Percentiles rank a stretch among this genome's conserved stretches.
These are phyloP conservation scores for Capitella teleta DNA, from an alignment of 1,140 invertebrate species.

Conservation along the genomic window DNA sequence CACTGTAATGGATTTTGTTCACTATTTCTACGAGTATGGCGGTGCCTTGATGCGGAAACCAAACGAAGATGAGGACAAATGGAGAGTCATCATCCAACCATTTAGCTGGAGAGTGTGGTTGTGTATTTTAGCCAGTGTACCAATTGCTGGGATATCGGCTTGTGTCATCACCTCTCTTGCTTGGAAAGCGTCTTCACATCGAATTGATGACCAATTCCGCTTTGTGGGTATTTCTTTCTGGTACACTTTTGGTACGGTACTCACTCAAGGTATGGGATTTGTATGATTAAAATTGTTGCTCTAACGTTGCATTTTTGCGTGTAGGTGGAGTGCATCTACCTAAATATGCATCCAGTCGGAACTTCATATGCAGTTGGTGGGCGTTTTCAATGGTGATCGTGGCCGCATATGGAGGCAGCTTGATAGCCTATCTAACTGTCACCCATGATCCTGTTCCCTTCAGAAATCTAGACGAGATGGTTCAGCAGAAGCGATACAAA, in stretches of 20 bases:
- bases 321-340: constrained; percentile 16
- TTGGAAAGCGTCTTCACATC: too few species aligned
- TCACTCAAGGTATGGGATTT: neutral
- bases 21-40: neutral
- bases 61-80: neutral
- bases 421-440: constrained; percentile 23
- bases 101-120: neutral
- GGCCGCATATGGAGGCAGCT: constrained; percentile 22
- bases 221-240: neutral
- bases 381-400: constrained; percentile 20
- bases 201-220: neutral
- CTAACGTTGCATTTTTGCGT: neutral
- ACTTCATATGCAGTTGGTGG: constrained; percentile 21
- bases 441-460: constrained; percentile 18
- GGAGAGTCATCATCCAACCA: neutral
- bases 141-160: neutral
- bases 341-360: constrained; percentile 15
- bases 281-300: neutral
- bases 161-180: neutral
- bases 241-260: neutral
- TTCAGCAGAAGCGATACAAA: constrained; percentile 18
- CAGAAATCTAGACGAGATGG: constrained; percentile 15
- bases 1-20: neutral
- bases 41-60: neutral
- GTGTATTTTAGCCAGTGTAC: neutral